Percentiles rank a stretch among this genome's conserved stretches.
Conservation (phyloP, 2,888 invertebrate species). For the Lymantria dispar region DNA sequence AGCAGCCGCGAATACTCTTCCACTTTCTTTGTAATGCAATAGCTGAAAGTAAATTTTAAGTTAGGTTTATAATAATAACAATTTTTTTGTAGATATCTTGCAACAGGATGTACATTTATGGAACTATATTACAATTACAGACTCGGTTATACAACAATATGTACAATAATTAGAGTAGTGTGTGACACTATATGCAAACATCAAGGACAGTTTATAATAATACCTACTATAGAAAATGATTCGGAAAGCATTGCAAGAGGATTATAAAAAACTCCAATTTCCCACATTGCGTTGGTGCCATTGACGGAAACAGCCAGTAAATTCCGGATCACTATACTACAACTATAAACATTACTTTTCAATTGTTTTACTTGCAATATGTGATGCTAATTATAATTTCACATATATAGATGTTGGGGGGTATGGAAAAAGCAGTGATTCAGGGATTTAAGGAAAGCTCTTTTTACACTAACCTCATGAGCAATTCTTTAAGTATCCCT, state of each 20-base stretch:
- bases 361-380: slow-evolving; percentile 5
- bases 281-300: slow-evolving; percentile 11
- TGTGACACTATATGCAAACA: slow-evolving; percentile 13
- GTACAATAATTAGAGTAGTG: slow-evolving; percentile 15
- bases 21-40: slow-evolving; percentile 14
- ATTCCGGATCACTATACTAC: slow-evolving; percentile 12
- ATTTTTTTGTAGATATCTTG: slow-evolving; percentile 16
- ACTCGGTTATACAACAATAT: slow-evolving; percentile 16
- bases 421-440: slow-evolving; percentile 13
- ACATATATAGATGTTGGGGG: slow-evolving; percentile 8
- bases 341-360: slow-evolving; percentile 11
- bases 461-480: slow-evolving; percentile 13
- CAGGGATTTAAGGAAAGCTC: slow-evolving; percentile 10
- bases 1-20: slow-evolving; percentile 23
- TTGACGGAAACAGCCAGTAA: slow-evolving; percentile 16
- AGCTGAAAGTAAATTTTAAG: slow-evolving; percentile 11
- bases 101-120: slow-evolving; percentile 13
- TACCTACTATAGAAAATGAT: slow-evolving; percentile 10
- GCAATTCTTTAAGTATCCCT: slow-evolving; percentile 11
- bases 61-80: neutral
- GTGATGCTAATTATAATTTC: slow-evolving; percentile 15
- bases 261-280: slow-evolving; percentile 8
- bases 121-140: slow-evolving; percentile 15
- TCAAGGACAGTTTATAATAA: slow-evolving; percentile 5
- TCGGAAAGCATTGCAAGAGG: slow-evolving; percentile 12